Base-by-base conservation (phyloP, 2,113 vertebrate genomes). In the Laticauda laticaudata region DNA sequence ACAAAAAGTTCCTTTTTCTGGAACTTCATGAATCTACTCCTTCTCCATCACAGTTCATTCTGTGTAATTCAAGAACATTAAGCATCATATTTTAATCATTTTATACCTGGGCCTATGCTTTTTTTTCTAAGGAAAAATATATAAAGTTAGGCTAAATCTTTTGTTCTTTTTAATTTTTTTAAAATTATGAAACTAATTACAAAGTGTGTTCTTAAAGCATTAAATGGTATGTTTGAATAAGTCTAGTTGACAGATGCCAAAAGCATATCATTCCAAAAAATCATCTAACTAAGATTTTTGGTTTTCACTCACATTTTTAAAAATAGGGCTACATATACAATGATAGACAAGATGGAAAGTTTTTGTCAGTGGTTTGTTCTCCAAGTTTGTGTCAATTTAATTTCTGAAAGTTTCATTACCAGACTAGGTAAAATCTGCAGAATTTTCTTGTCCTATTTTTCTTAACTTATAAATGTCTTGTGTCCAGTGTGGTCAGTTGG, bases 11-110 rank as follows among this genome's bases (percentile, higher is more conserved):
- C 4, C 34, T 92, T 94, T 45, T 92, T 59, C 2, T 57, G 20
- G 0, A 12, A 92, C 21, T 92, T 93, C 43, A 64, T 91, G 45
- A 69, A 48, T n/a, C 4, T 24, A 81, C 34, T 39, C 89, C 75
- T 43, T 26, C 75, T 93, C 90, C 94, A 51, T 57, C 75, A 15
- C 85, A 11, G 18, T 91, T 93, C 81, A 93, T 9, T 64, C n/a
- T n/a, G n/a, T n/a, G n/a, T n/a, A 39, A 93, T 20, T 88, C 94
- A 0, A 14, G 9, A 88, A 12, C 55, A 93, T 94, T 93, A 55
- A 92, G 12, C 69, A 89, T 75, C n/a, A 61, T 0, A 75, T 95
- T 96, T 94, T 93, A 94, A 93, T 95, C 95, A 92, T 91, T 92
- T 92, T n/a, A 2, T 48, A 91, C 8, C 24, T 53, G 7, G 59